Evolutionary conservation across 2,797 vertebrate species (phyloP), one percentile per base, ranked within the genome.

Genomic region (Rhynchonycteris naso): DNA sequence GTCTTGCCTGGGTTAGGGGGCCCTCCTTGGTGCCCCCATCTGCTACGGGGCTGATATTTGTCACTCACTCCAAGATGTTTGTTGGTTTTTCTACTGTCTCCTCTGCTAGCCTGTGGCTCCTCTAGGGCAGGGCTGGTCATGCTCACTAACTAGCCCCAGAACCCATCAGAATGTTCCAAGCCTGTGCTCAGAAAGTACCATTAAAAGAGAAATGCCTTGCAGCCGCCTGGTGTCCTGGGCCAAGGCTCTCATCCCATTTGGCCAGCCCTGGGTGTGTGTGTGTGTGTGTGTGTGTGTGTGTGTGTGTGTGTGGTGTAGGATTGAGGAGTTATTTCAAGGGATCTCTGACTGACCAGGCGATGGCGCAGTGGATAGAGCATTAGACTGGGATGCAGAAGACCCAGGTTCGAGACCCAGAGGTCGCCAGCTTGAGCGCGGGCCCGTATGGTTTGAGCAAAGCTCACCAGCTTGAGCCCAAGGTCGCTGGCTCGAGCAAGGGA

Each of bases 261-360:
- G 59, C 38, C 38, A 74, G 22, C 33, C n/a, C 21, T 22, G 9
- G 3, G 1, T n/a, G 19, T 35, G 7, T 87, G 38, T 38, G 38
- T 24, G 30, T 56, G 7, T 35, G 4, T 12, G 8, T 11, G 30
- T 19, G 18, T 69, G 54, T 54, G 56, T 43, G 33, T 47, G n/a
- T 85, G 35, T 58, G 33, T 76, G 71, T 6, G 11, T 28, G 47
- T 19, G 30, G 5, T 58, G 13, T 47, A 89, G 63, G 33, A 75
- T 26, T 82, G 63, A 28, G 21, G 26, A 90, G 19, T 71, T 85
- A 82, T 94, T 93, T 92, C 52, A 91, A 94, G 59, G 30, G 26
- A 66, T 58, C 1, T 21, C 76, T 68, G 16, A 75, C 1, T n/a
- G n/a, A n/a, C n/a, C n/a, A n/a, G n/a, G n/a, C n/a, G n/a, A n/a